Conservation (phyloP, 2,797 vertebrate genomes). For the Danio aesculapii region DNA sequence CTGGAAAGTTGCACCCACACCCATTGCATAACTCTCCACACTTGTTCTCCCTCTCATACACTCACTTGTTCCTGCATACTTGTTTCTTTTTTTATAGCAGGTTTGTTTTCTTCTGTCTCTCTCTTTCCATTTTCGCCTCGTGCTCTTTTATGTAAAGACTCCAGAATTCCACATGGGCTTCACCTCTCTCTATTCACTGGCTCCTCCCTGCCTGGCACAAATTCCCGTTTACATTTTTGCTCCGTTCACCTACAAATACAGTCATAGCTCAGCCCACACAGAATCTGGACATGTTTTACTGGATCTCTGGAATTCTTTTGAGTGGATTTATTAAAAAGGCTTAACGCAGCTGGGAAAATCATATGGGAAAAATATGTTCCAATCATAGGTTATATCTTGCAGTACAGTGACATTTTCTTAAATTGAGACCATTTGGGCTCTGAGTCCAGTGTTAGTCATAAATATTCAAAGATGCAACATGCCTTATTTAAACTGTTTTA, state of each 20-base stretch:
- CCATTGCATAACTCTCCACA: background rate
- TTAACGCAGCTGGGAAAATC: background rate
- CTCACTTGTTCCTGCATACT: background rate
- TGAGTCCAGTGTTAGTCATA: no score
- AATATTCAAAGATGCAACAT: no score
- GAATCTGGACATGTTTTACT: background rate
- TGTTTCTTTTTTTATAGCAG: constrained; percentile 10
- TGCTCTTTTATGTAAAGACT: background rate
- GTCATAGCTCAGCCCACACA: background rate
- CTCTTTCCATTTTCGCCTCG: background rate
- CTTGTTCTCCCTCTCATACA: background rate
- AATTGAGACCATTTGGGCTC: background rate
- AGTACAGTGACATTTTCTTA: background rate
- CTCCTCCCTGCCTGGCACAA: background rate
- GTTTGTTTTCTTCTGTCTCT: constrained; percentile 19
- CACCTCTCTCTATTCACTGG: background rate
- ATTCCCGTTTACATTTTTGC: background rate
- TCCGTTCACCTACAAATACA: background rate
- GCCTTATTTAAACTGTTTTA: no score
- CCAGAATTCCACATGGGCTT: constrained; percentile 9
- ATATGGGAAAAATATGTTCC: background rate
- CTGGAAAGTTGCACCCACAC: constrained; percentile 9
- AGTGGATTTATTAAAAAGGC: background rate
- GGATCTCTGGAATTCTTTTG: background rate
- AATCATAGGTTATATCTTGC: background rate